A percentile compares a stretch with the other conserved stretches of the same genome.
These are phyloP conservation scores for Philereme transversata DNA, from an alignment of 2,888 invertebrate genomes.

Conservation along the genomic window DNA sequence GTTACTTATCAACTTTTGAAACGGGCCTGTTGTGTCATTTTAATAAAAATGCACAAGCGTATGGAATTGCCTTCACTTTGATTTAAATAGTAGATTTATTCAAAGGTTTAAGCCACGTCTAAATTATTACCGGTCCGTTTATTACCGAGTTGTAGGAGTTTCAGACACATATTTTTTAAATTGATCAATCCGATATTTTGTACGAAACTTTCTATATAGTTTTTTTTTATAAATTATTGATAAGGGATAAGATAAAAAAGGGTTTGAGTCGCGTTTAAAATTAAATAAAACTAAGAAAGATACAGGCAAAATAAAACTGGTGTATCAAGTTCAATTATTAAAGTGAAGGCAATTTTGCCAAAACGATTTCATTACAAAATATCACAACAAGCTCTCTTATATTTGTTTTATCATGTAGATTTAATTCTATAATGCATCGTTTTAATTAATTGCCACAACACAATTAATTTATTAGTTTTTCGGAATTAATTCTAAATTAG, in stretches of 20 bases:
- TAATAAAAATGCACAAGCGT: background rate
- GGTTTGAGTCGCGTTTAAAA: too few species aligned
- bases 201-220: too few species aligned
- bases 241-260: too few species aligned
- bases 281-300: too few species aligned
- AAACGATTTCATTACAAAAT: background rate
- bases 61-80: constrained; percentile 2
- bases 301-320: too few species aligned
- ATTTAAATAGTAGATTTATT: background rate
- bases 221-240: too few species aligned
- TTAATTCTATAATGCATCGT: constrained; percentile 7
- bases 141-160: too few species aligned
- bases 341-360: constrained; percentile 1
- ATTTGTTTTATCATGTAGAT: constrained; percentile 8
- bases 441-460: background rate
- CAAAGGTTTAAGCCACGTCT: background rate
- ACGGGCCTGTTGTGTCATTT: constrained; percentile 9
- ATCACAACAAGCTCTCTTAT: constrained; percentile 1
- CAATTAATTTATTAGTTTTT: background rate
- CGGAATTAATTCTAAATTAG: too few species aligned
- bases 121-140: too few species aligned
- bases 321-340: background rate
- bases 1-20: constrained; percentile 27
- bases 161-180: too few species aligned
- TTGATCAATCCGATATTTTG: too few species aligned